Conservation (phyloP, 2,888 invertebrate species). For the Pseudococcus viburni region DNA sequence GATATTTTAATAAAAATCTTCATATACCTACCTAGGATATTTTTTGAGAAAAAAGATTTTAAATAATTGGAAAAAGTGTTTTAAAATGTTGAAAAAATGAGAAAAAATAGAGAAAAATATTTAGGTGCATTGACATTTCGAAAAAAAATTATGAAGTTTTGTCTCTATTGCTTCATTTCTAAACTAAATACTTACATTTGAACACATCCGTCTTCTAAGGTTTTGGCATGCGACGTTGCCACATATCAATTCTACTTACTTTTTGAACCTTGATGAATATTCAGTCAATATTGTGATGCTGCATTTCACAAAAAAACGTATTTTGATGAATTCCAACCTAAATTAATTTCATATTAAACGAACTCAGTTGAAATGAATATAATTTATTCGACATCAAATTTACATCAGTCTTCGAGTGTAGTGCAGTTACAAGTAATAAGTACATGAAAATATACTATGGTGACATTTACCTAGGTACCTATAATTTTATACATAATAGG, state of each 20-base stretch:
- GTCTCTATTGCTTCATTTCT: too few relatives aligned
- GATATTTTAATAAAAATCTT: too few relatives aligned
- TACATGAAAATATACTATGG: conserved; percentile 39
- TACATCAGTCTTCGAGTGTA: conserved; percentile 54
- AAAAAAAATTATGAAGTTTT: too few relatives aligned
- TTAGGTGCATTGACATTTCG: too few relatives aligned
- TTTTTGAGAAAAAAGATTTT: too few relatives aligned
- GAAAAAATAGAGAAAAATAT: too few relatives aligned
- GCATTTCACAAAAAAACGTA: background rate
- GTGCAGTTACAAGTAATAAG: conserved; percentile 37
- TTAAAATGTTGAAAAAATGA: too few relatives aligned
- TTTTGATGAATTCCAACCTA: background rate
- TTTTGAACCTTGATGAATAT: background rate
- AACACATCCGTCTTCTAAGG: too few relatives aligned
- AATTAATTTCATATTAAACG: background rate
- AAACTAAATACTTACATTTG: too few relatives aligned
- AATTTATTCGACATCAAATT: conserved; percentile 38
- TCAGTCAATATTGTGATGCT: background rate
- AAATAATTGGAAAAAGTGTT: too few relatives aligned
- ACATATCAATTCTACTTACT: background rate
- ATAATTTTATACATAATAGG: conserved; percentile 13
- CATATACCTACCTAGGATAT: too few relatives aligned
- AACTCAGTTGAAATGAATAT: conserved; percentile 25
- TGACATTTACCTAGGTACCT: conserved; percentile 25
- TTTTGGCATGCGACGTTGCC: background rate